Evolutionary conservation across 1,140 invertebrate species (phyloP).

Genomic region (Melipona quadrifasciata): DNA sequence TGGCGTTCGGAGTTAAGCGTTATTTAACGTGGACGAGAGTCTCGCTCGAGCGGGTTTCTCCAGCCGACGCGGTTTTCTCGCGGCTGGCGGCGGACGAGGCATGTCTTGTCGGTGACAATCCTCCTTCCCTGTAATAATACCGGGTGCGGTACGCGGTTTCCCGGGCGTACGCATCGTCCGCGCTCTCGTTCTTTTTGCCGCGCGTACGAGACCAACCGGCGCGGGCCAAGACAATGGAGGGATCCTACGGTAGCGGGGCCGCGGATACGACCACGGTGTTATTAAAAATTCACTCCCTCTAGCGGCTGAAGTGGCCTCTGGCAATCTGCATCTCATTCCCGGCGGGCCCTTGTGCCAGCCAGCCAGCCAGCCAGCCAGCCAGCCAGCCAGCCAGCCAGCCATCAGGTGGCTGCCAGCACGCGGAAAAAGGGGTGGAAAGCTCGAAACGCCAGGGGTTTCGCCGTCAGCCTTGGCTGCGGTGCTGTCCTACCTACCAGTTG

Average conservation of each 20-base stretch:
- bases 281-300: constrained; percentile 82
- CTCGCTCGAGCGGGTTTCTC: neutral
- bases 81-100: neutral
- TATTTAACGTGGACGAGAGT: neutral
- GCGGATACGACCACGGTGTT: constrained; percentile 76
- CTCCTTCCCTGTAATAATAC: constrained; percentile 70
- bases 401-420: constrained; percentile 66
- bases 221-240: constrained; percentile 75
- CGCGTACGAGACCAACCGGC: constrained; percentile 42
- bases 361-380: constrained; percentile 51
- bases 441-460: constrained; percentile 34
- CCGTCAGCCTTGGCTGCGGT: neutral
- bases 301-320: constrained; percentile 80
- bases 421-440: constrained; percentile 63
- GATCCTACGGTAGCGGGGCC: constrained; percentile 64
- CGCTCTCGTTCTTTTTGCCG: constrained; percentile 64
- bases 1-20: neutral
- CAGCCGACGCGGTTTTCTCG: neutral
- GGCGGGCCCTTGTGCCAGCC: constrained; percentile 70
- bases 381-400: constrained; percentile 46
- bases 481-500: neutral
- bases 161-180: constrained; percentile 57
- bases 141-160: constrained; percentile 24
- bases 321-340: constrained; percentile 82
- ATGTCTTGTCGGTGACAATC: constrained; percentile 65